Percentiles rank a stretch among this genome's conserved stretches.
phyloP scores from a whole-genome alignment of 2,113 vertebrate species.

The Tetrax tetrax region DNA sequence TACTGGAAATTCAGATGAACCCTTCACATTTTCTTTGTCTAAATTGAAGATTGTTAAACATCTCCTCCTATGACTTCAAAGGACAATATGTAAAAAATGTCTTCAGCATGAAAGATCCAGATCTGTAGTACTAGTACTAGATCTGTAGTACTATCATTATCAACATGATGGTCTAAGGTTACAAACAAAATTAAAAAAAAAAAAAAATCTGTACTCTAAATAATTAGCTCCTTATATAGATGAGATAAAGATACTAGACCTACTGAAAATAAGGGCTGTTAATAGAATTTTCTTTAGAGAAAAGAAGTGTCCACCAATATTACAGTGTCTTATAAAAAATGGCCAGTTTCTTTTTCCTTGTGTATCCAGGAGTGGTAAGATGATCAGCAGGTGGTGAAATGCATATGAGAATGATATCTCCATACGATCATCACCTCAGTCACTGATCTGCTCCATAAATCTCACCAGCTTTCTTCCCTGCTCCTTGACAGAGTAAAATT shows the following conservation, averaged over 20 bases:
- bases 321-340: neutral
- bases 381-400: neutral
- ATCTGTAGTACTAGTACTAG: neutral
- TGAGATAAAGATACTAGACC: neutral
- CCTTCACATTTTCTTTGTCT: neutral
- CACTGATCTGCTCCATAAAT: neutral
- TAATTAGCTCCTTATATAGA: neutral
- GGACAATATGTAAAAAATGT: neutral
- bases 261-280: neutral
- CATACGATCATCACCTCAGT: neutral
- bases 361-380: neutral
- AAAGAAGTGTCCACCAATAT: neutral
- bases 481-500: neutral
- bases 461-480: neutral
- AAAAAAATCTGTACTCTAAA: neutral
- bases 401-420: neutral
- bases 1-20: neutral
- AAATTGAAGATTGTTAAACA: neutral
- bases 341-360: neutral
- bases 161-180: neutral
- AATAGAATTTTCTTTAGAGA: neutral
- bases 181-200: neutral
- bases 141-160: neutral
- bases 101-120: neutral
- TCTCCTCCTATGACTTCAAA: neutral